phyloP scores from a whole-genome alignment of 2,888 invertebrate genomes.

The Rhagonycha fulva region DNA sequence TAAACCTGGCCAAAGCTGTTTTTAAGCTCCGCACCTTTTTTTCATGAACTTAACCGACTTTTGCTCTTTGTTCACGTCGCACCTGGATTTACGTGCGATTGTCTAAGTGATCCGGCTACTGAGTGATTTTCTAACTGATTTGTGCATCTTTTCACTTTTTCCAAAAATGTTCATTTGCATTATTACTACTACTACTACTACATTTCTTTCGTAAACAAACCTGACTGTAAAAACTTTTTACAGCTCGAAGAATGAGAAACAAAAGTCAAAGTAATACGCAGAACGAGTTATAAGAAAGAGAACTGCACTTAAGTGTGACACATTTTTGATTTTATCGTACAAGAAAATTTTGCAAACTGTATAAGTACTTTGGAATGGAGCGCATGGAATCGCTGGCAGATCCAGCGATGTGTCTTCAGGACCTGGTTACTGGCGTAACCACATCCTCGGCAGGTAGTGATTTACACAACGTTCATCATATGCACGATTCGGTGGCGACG shows the following conservation, averaged over 20 bases:
- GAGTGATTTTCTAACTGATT: conserved; percentile 54
- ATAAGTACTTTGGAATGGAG: conserved; percentile 56
- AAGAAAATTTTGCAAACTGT: conserved; percentile 17
- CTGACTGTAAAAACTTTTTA: background rate
- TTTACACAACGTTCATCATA: conserved; percentile 59
- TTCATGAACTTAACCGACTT: conserved; percentile 56
- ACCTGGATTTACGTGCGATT: conserved; percentile 54
- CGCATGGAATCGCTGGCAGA: conserved; percentile 72
- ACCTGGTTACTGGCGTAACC: conserved; percentile 67
- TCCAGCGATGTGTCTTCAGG: conserved; percentile 74
- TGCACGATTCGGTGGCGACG: conserved; percentile 58
- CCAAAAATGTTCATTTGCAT: background rate
- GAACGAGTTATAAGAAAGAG: background rate
- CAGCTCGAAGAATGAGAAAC: background rate
- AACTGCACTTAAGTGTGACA: background rate
- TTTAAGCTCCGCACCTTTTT: conserved; percentile 56
- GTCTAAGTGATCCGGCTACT: conserved; percentile 49
- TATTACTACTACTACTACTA: background rate
- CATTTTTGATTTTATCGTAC: background rate
- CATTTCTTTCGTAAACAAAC: background rate
- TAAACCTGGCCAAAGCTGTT: conserved; percentile 56
- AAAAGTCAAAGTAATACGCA: background rate
- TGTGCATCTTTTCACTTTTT: conserved; percentile 43
- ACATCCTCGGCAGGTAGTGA: conserved; percentile 58
- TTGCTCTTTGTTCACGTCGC: conserved; percentile 55